A percentile compares a stretch with the other conserved stretches of the same genome.
phyloP scores from a whole-genome alignment of 1,140 invertebrate species.

The Caenorhabditis elegans region WBcel235 BX284603.4:4124001-4124500 shows the following conservation, averaged over 20 bases:
- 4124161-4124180: neutral
- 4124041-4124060: too few relatives aligned
- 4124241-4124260: neutral
- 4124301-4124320: neutral
- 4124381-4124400: too few relatives aligned
- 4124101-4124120: conserved; percentile 13
- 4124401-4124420: too few relatives aligned
- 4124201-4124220: neutral
- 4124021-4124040: too few relatives aligned
- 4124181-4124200: neutral
- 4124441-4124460: too few relatives aligned
- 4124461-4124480: too few relatives aligned
- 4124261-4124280: neutral
- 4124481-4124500: too few relatives aligned
- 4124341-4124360: too few relatives aligned
- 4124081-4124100: neutral
- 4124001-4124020: too few relatives aligned
- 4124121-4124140: conserved; percentile 3
- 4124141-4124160: neutral
- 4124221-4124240: neutral
- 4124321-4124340: too few relatives aligned
- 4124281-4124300: neutral
- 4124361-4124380: too few relatives aligned
- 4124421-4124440: too few relatives aligned
- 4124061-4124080: neutral